Evolutionary conservation across 1,140 invertebrate genomes (phyloP).

Genomic region (Atta cephalotes): DNA sequence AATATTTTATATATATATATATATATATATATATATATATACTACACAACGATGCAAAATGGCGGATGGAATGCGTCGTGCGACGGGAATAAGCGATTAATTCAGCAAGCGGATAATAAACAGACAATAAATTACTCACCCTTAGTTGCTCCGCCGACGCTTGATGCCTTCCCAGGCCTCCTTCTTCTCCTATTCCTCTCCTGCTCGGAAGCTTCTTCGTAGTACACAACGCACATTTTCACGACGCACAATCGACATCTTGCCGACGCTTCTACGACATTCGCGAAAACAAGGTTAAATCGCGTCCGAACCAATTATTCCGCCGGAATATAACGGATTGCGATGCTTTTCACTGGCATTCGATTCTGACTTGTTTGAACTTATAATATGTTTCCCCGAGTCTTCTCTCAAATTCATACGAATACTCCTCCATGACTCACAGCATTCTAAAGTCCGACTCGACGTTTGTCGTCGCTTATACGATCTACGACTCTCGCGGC

Average conservation of each 20-base stretch:
- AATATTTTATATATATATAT: neutral
- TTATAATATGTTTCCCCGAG: too few species aligned
- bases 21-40: neutral
- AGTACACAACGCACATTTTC: neutral
- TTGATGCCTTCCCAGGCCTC: neutral
- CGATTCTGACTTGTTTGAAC: too few species aligned
- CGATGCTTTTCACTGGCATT: too few species aligned
- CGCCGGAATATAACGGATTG: neutral
- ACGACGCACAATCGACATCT: neutral
- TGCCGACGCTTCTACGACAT: neutral
- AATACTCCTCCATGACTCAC: too few species aligned
- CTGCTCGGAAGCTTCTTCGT: neutral
- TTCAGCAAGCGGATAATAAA: conserved; percentile 6
- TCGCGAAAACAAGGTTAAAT: neutral
- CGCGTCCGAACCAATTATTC: neutral
- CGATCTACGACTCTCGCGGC: neutral
- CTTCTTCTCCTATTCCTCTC: neutral
- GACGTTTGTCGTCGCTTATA: neutral
- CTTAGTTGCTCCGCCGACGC: neutral
- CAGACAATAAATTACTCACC: conserved; percentile 9
- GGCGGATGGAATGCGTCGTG: neutral
- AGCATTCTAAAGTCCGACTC: too few species aligned
- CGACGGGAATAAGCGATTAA: neutral
- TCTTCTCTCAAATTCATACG: too few species aligned
- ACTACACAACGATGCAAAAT: neutral